Evolutionary conservation across 2,797 vertebrate genomes (phyloP), one percentile per base, ranked within the genome.

Genomic region (Thunnus albacares): DNA sequence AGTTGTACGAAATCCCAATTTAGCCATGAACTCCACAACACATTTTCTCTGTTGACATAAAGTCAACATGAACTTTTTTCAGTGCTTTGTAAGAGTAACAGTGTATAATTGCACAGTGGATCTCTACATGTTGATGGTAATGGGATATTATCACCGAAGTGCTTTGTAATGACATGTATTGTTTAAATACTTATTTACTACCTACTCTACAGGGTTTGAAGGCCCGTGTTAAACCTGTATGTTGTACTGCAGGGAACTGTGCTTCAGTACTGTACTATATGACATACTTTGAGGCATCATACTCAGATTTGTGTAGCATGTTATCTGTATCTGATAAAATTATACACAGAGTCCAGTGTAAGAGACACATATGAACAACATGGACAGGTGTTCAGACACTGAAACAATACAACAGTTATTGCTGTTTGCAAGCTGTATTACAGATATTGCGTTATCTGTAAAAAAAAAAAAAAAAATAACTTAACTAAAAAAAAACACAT

Each of bases 1-100:
- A 62, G 75, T 28, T 77, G 22, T 26, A 61, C 70, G 11, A 47
- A 43, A 38, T 65, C 24, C 56, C 60, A 71, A 49, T 52, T 70
- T 63, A 56, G 28, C 67, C 13, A 28, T 22, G 3, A 59, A 30
- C 15, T n/a, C n/a, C n/a, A 38, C 41, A 35, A 4, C 30, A 11
- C 14, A 15, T 33, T 51, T 38, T 41, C n/a, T 56, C 17, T 53
- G 22, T 64, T 78, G 24, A 47, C 45, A 47, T 47, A 47, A 47
- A 47, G 45, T 47, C 45, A 47, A 17, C 15, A 17, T 47, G 45
- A 18, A 15, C 5, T 18, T 18, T 47, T n/a, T 57, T 52, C 1
- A 13, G 43, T 51, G 22, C 57, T 33, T 51, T 26, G 4, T 26
- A 38, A 55, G 49, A 64, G 12, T 13, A 61, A 57, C 26, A 28